Conservation (phyloP, 2,797 vertebrate species). For the Ptychadena robeensis region DNA sequence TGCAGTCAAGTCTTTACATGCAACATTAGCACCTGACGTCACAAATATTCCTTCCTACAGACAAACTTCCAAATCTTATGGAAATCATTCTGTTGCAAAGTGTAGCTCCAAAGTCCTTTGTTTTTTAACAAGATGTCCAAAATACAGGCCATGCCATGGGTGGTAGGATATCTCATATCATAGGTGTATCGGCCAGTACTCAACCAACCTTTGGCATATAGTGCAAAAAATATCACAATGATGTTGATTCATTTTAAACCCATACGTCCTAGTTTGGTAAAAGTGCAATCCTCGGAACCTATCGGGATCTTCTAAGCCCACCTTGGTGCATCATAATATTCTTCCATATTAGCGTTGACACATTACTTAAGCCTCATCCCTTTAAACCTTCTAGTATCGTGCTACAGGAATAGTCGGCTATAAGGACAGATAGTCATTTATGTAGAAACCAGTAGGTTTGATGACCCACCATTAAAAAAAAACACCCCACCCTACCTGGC, state of each 20-base stretch:
- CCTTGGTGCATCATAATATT: not conserved
- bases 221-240: not conserved
- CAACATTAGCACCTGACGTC: not conserved
- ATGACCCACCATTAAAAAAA: constrained; percentile 11
- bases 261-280: not conserved
- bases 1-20: not conserved
- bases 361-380: not conserved
- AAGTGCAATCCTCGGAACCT: not conserved
- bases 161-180: no score
- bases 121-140: not conserved
- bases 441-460: not conserved
- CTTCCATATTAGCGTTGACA: not conserved
- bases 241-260: not conserved
- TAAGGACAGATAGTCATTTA: not conserved
- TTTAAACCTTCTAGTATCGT: not conserved
- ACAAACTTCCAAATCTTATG: not conserved
- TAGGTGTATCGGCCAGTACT: not conserved
- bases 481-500: constrained; percentile 5
- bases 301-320: not conserved
- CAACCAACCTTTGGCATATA: not conserved
- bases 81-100: not conserved
- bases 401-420: not conserved
- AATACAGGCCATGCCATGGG: no score
- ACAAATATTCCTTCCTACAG: not conserved
- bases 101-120: not conserved